Percentiles rank a stretch among this genome's conserved stretches.
Evolutionary conservation across 2,797 vertebrate species (phyloP).

Genomic region (Pristis pectinata): DNA sequence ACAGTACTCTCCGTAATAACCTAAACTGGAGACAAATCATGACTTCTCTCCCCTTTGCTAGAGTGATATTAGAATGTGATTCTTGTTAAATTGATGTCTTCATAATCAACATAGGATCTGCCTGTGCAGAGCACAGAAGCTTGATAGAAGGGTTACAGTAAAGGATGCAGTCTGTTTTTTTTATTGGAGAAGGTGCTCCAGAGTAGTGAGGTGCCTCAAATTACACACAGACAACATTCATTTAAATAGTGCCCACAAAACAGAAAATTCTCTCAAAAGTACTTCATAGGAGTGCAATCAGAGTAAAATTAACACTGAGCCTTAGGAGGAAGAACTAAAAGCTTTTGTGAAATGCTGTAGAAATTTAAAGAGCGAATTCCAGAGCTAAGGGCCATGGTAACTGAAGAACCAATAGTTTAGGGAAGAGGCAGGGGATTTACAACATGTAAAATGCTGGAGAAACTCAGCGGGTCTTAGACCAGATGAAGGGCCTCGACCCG

Average conservation of each 20-base stretch:
- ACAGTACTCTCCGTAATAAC: conserved; percentile 17
- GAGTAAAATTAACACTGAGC: background rate
- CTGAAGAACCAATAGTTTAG: background rate
- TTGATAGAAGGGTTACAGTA: background rate
- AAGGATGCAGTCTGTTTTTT: background rate
- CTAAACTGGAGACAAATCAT: background rate
- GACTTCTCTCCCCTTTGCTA: conserved; percentile 1
- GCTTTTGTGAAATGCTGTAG: too few relatives aligned
- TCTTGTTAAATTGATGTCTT: conserved; percentile 7
- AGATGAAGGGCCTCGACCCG: too few relatives aligned
- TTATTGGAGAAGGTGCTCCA: background rate
- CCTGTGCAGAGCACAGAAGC: background rate
- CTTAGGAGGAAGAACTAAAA: background rate
- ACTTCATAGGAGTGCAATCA: background rate
- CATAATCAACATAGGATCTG: background rate
- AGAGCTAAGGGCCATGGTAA: background rate
- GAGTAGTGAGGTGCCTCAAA: background rate
- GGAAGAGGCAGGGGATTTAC: background rate
- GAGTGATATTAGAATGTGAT: background rate
- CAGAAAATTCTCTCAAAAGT: background rate
- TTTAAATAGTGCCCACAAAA: background rate
- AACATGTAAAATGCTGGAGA: background rate
- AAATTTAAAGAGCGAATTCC: background rate
- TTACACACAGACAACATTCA: background rate
- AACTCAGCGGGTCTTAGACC: too few relatives aligned